These are phyloP conservation scores for Aphaenogaster ashmeadi DNA, from an alignment of 1,140 invertebrate genomes.

Conservation along the genomic window DNA sequence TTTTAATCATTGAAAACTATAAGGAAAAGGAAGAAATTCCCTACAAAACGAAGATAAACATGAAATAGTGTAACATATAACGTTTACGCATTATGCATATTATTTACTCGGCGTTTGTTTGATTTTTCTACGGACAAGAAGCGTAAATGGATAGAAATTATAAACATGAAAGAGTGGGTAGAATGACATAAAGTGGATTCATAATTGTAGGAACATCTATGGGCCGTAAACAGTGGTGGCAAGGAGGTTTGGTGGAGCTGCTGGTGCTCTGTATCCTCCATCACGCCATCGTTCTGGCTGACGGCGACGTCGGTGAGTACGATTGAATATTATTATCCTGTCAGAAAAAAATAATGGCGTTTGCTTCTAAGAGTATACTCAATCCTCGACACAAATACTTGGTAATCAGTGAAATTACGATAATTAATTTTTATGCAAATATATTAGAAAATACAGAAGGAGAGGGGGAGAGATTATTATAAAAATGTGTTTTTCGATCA, in stretches of 20 bases:
- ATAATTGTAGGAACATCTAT: slow-evolving; percentile 79
- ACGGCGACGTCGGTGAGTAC: slow-evolving; percentile 84
- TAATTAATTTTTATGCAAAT: not conserved
- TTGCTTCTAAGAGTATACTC: not conserved
- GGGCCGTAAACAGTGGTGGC: slow-evolving; percentile 84
- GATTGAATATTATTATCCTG: slow-evolving; percentile 48
- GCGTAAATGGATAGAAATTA: not conserved
- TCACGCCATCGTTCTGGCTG: slow-evolving; percentile 76
- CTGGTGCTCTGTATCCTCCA: slow-evolving; percentile 80
- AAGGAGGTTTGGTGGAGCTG: slow-evolving; percentile 80
- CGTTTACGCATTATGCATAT: not conserved
- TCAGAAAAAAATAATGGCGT: not conserved
- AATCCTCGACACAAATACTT: not conserved
- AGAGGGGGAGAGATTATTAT: not conserved
- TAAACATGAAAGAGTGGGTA: not conserved
- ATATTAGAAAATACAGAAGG: not conserved
- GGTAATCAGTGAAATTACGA: not conserved
- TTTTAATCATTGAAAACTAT: not conserved
- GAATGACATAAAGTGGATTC: slow-evolving; percentile 41
- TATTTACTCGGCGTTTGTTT: not conserved
- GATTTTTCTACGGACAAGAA: not conserved
- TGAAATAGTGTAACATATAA: not conserved
- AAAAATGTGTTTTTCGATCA: not conserved
- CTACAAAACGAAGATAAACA: not conserved
- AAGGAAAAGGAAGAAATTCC: not conserved